A percentile compares a stretch with the other conserved stretches of the same genome.
phyloP scores from a whole-genome alignment of 2,797 vertebrate genomes.

The Lates japonicus region DNA sequence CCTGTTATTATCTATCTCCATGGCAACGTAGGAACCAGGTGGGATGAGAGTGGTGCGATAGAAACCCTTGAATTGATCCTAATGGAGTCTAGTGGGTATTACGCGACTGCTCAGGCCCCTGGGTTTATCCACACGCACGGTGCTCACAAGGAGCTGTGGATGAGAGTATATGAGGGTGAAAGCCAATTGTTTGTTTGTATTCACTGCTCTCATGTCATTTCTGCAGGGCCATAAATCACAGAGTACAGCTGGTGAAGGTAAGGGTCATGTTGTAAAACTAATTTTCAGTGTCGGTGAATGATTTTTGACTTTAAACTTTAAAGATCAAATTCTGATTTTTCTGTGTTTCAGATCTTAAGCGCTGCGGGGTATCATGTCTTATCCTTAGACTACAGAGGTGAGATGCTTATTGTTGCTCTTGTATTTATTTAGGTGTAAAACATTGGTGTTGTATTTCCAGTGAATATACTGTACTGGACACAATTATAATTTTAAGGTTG shows the following conservation, averaged over 20 bases:
- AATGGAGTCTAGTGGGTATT: constrained; percentile 71
- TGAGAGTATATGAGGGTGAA: constrained; percentile 33
- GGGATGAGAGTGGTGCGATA: constrained; percentile 59
- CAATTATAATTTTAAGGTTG: background rate
- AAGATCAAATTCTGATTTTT: background rate
- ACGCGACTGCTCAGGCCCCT: constrained; percentile 11
- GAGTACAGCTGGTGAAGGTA: constrained; percentile 89
- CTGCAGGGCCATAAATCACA: constrained; percentile 86
- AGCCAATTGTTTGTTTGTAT: constrained; percentile 51
- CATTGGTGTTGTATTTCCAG: background rate
- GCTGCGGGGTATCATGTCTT: constrained; percentile 89
- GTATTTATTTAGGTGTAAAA: background rate
- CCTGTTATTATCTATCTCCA: constrained; percentile 90
- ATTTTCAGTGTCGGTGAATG: background rate
- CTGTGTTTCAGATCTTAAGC: constrained; percentile 85
- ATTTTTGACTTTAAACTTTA: background rate
- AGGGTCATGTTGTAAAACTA: background rate
- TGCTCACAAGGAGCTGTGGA: constrained; percentile 15
- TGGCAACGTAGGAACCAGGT: constrained; percentile 88
- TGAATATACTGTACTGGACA: background rate
- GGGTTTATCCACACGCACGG: constrained; percentile 38
- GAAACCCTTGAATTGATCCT: constrained; percentile 66
- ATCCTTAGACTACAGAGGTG: constrained; percentile 93
- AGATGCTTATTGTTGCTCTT: constrained; percentile 18
- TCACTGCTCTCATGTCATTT: constrained; percentile 48